These are phyloP conservation scores for Calephelis virginiensis DNA, from an alignment of 1,140 invertebrate species.

Conservation along the genomic window DNA sequence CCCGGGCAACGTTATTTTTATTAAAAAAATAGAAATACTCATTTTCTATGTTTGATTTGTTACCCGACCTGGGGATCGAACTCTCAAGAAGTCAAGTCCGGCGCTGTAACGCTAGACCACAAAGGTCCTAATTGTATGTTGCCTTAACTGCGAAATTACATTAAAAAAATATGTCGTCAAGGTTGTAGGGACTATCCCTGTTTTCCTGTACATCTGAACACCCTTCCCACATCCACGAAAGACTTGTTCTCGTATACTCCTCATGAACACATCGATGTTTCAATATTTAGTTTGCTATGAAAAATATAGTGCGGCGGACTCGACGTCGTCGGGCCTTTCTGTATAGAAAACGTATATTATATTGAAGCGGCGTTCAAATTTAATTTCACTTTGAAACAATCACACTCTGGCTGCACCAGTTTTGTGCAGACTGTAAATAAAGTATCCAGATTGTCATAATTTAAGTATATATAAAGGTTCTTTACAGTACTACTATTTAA, in stretches of 20 bases:
- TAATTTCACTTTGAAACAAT: conserved; percentile 11
- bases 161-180: background rate
- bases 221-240: conserved; percentile 18
- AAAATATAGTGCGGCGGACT: conserved; percentile 16
- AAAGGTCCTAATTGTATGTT: too few species aligned
- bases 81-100: too few species aligned
- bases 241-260: conserved; percentile 23
- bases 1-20: too few species aligned
- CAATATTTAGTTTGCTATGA: conserved; percentile 31
- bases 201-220: background rate
- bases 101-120: too few species aligned
- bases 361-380: conserved; percentile 2
- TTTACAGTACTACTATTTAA: too few species aligned
- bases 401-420: background rate
- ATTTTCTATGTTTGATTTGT: too few species aligned
- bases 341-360: conserved; percentile 6
- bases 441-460: too few species aligned
- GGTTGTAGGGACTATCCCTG: background rate
- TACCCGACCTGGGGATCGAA: too few species aligned
- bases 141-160: too few species aligned
- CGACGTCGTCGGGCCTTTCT: conserved; percentile 3
- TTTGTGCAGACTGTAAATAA: too few species aligned
- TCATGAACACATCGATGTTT: conserved; percentile 32
- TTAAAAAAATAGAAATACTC: too few species aligned
- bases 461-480: too few species aligned